Conservation (phyloP, 2,113 vertebrate genomes). For the Saguinus imperator region DNA sequence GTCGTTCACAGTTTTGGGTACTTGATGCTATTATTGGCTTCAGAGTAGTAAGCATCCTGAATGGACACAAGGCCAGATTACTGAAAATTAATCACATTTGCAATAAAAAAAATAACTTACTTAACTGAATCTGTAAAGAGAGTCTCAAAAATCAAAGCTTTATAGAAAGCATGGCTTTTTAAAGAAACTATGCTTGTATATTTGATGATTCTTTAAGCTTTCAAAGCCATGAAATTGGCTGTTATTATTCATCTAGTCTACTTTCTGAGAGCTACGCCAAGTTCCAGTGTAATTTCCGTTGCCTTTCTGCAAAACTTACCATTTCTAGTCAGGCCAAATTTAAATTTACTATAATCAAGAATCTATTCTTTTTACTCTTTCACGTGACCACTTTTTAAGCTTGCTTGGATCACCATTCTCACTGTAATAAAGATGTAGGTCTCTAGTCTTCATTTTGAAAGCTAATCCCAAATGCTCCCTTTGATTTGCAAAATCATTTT, state of each 20-base stretch:
- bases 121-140: constrained; percentile 27
- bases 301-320: constrained; percentile 60
- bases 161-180: background rate
- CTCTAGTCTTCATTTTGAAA: constrained; percentile 48
- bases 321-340: constrained; percentile 67
- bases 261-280: constrained; percentile 51
- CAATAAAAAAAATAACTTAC: constrained; percentile 26
- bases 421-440: constrained; percentile 50
- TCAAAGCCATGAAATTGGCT: constrained; percentile 49
- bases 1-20: background rate
- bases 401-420: constrained; percentile 38
- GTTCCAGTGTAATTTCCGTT: constrained; percentile 63
- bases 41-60: constrained; percentile 8
- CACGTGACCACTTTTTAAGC: constrained; percentile 59
- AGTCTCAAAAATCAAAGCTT: background rate
- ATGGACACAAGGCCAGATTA: background rate
- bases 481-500: constrained; percentile 63
- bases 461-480: constrained; percentile 49
- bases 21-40: background rate
- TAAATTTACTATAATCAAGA: constrained; percentile 73
- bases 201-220: constrained; percentile 37
- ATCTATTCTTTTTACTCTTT: constrained; percentile 63
- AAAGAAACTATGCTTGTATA: background rate
- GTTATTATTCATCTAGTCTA: constrained; percentile 47
- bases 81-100: constrained; percentile 50